phyloP scores from a whole-genome alignment of 2,888 invertebrate genomes.

The Diploptera punctata region DNA sequence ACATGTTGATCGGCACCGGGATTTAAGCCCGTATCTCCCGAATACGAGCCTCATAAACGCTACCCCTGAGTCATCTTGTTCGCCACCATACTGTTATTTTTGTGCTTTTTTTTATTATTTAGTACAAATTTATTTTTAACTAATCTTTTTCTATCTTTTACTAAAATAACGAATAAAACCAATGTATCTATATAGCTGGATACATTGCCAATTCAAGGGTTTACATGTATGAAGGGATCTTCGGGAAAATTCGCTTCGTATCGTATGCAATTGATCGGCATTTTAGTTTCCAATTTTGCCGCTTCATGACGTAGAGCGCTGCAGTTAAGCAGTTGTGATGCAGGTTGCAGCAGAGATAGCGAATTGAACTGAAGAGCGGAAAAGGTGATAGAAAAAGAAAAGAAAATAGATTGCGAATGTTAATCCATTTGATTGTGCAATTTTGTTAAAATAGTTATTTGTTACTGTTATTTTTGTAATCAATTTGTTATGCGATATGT shows the following conservation, averaged over 20 bases:
- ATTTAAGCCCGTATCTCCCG: no score
- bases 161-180: no score
- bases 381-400: constrained; percentile 31
- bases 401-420: constrained; percentile 30
- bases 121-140: no score
- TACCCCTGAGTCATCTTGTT: no score
- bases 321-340: constrained; percentile 41
- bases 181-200: no score
- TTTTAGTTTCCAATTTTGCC: constrained; percentile 31
- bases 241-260: constrained; percentile 31
- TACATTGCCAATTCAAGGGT: no score
- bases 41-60: no score
- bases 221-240: neutral
- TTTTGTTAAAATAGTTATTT: constrained; percentile 28
- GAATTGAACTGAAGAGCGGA: constrained; percentile 32
- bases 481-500: constrained; percentile 1
- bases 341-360: constrained; percentile 41
- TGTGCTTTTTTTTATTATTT: no score
- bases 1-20: no score
- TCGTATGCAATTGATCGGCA: constrained; percentile 34
- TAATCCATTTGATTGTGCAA: constrained; percentile 25
- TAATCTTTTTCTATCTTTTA: no score
- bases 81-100: no score
- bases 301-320: constrained; percentile 40
- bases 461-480: constrained; percentile 24